Base-by-base conservation (phyloP, 2,797 vertebrate genomes). In the Pelobates cultripes region DNA sequence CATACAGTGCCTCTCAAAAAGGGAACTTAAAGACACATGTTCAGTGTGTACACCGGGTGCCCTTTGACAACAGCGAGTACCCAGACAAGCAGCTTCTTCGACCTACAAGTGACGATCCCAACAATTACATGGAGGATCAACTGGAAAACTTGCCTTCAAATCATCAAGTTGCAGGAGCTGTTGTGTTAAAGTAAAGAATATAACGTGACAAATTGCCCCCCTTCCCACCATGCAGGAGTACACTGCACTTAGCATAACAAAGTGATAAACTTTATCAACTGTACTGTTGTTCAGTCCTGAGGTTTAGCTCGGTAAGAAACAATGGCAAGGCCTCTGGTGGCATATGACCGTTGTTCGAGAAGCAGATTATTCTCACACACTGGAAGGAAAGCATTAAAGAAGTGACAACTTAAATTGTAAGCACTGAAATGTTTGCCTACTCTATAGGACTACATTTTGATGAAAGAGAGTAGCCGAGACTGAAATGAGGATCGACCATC, bases 1-100 rank as follows among this genome's bases (percentile, higher is more conserved):
- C 95, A 92, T 91, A 95, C 92, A 88, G 95, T 95, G 94, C 96
- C 91, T 92, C 94, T 95, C 91, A 94, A 93, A 94, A 96, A 96
- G 94, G 95, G 95, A 93, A 95, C 94, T 93, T 96, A 94, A 93
- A 95, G 91, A 91, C 92, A 0, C 86, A 82, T 40, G 88, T 80
- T 41, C 94, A 90, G 87, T 91, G 86, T 78, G 94, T 91, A 80
- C 92, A 93, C 89, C 86, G 86, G 79, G 86, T 91, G 88, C 92
- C 94, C 89, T 91, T 91, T 80, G 91, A 93, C 90, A 93, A 95
- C 89, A 87, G 87, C 88, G 92, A 88, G 89, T 87, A 90, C 80
- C 93, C 90, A 0, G 88, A 88, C 9, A 71, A 85, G 82, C 71
- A 85, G 78, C 55, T 82, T 85, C 75, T 2, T 76, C 89, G 84